phyloP scores from a whole-genome alignment of 2,888 invertebrate species.

The Drosophila falleni region DNA sequence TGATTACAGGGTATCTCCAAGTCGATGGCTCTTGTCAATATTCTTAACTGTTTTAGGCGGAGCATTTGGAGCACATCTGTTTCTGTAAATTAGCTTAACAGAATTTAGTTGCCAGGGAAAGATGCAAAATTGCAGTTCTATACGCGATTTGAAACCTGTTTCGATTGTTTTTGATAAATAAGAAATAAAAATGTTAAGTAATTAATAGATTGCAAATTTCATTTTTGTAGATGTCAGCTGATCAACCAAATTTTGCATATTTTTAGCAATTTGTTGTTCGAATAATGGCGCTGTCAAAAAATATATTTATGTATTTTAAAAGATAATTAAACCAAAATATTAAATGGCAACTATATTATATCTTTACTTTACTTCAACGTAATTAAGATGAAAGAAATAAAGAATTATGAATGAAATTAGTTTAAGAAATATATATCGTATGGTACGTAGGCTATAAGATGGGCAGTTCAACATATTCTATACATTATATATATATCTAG shows the following conservation, averaged over 20 bases:
- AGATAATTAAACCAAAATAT: neutral
- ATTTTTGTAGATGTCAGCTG: constrained; percentile 33
- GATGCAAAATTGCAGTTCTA: constrained; percentile 11
- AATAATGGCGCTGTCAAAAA: neutral
- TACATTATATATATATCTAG: neutral
- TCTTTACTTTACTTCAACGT: neutral
- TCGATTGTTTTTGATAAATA: constrained; percentile 17
- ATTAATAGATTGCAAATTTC: constrained; percentile 48
- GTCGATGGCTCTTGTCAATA: neutral
- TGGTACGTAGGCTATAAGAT: neutral
- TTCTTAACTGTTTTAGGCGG: neutral
- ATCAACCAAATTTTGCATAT: constrained; percentile 46
- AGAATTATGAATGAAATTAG: neutral
- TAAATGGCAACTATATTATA: neutral
- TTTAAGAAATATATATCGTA: neutral
- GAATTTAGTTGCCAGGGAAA: constrained; percentile 21
- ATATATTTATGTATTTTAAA: constrained; percentile 1
- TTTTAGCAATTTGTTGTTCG: constrained; percentile 15
- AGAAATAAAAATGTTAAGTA: constrained; percentile 21
- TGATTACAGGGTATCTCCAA: neutral
- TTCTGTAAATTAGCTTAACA: constrained; percentile 19
- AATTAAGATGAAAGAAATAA: neutral
- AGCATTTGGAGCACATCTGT: constrained; percentile 10
- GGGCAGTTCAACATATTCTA: neutral
- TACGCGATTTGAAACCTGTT: constrained; percentile 24